Base-by-base conservation (phyloP, 2,888 invertebrate genomes). In the Griposia aprilina region DNA sequence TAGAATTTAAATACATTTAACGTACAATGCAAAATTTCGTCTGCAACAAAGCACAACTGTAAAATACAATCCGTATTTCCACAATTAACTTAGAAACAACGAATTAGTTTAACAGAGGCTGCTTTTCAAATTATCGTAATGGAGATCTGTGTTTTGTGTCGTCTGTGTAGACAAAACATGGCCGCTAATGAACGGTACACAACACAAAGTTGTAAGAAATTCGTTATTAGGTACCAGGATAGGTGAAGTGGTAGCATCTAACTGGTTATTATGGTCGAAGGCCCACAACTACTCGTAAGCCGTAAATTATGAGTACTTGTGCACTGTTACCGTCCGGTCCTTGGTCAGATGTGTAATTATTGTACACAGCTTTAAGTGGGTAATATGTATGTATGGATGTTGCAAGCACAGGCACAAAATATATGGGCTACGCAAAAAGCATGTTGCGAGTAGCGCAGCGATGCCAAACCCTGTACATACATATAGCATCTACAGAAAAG, bases 71-170 rank as follows among this genome's bases (percentile, higher is more conserved):
- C 36, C 17, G 52, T 41, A 71, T 75, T 70, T 57, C 41, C 52
- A 71, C 59, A 81, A 84, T 82, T 70, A 84, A 60, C 80, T 74
- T 62, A 52, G 66, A 60, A 67, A 75, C 71, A 75, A 65, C 10
- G 63, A 83, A 83, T 83, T 76, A 81, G 85, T 83, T 73, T 52
- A 73, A 66, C 72, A 81, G 26, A 74, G 30, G 50, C 68, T 70
- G 72, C 20, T 76, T 85, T 85, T 85, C 82, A 81, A 81, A 70
- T 70, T 81, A 85, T 85, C 82, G 66, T 74, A 82, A 85, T 85
- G 65, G 48, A 74, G 59, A 85, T 85, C 77, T 84, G 62, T 65
- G 69, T 50, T 45, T 52, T 67, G 52, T 60, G 36, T 57, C 69
- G 48, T 59, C 36, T 70, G 36, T 65, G 36, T 48, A 69, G 69